Conservation (phyloP, 2,888 invertebrate genomes). For the Hesperia comma region DNA sequence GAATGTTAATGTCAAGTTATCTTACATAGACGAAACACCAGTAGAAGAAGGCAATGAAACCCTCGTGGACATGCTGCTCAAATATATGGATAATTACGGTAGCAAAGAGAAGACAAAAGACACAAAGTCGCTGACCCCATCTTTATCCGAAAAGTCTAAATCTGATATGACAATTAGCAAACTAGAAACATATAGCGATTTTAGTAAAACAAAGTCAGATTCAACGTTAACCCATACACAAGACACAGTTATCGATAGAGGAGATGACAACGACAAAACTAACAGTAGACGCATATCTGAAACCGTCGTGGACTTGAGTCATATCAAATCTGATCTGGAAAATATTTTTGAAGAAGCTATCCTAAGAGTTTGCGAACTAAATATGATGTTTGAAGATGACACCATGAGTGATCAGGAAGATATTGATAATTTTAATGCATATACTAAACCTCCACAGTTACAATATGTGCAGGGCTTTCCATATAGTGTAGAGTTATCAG, state of each 20-base stretch:
- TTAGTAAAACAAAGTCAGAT: slow-evolving; percentile 79
- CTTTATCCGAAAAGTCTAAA: slow-evolving; percentile 75
- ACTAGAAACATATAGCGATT: slow-evolving; percentile 73
- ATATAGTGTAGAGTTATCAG: slow-evolving; percentile 74
- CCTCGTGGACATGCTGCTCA: slow-evolving; percentile 74
- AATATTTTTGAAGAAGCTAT: slow-evolving; percentile 69
- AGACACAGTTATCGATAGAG: slow-evolving; percentile 75
- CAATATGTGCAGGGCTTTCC: slow-evolving; percentile 63
- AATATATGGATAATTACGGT: slow-evolving; percentile 76
- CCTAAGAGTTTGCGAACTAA: slow-evolving; percentile 56
- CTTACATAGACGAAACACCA: slow-evolving; percentile 78
- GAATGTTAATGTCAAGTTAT: slow-evolving; percentile 69
- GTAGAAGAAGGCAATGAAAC: slow-evolving; percentile 70
- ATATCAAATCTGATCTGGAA: slow-evolving; percentile 72
- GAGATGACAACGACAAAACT: slow-evolving; percentile 56
- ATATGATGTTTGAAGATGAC: slow-evolving; percentile 59
- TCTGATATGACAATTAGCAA: slow-evolving; percentile 77
- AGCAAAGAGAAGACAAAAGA: slow-evolving; percentile 59
- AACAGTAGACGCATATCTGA: slow-evolving; percentile 71
- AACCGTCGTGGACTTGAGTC: slow-evolving; percentile 71
- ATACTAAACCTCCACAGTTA: slow-evolving; percentile 68
- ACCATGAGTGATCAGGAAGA: slow-evolving; percentile 77
- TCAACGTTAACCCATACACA: slow-evolving; percentile 75
- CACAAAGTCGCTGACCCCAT: slow-evolving; percentile 64
- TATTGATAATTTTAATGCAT: slow-evolving; percentile 69